Evolutionary conservation across 2,113 vertebrate genomes (phyloP).

Genomic region (Alaudala cheleensis): DNA sequence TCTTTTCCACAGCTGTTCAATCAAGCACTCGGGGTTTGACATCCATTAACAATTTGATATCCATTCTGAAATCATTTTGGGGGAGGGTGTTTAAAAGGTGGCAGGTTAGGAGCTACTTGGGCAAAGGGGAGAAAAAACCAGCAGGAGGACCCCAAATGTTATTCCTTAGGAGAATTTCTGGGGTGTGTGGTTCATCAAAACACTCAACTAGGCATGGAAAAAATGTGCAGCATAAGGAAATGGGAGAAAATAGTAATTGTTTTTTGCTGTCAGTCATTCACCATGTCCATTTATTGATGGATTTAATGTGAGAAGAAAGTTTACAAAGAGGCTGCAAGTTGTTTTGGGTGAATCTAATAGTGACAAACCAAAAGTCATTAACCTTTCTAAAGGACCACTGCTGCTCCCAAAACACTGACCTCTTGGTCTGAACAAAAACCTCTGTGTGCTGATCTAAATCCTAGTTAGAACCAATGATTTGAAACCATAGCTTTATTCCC

Average conservation of each 20-base stretch:
- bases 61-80: neutral
- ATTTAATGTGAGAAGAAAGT: neutral
- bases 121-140: accelerated
- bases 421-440: neutral
- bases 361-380: neutral
- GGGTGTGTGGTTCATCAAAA: neutral
- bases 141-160: neutral
- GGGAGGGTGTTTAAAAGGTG: neutral
- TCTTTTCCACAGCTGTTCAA: neutral
- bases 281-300: neutral
- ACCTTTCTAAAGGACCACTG: neutral
- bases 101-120: neutral
- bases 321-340: neutral
- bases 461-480: neutral
- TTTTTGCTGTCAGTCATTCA: neutral
- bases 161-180: neutral
- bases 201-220: neutral
- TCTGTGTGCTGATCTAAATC: neutral
- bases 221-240: neutral
- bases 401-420: neutral
- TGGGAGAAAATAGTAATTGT: neutral
- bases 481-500: neutral
- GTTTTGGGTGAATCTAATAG: neutral
- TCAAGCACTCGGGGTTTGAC: neutral
- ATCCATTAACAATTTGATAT: neutral